Evolutionary conservation across 2,888 invertebrate genomes (phyloP), one percentile per base, ranked within the genome.

Genomic region (Plebejus melissa): DNA sequence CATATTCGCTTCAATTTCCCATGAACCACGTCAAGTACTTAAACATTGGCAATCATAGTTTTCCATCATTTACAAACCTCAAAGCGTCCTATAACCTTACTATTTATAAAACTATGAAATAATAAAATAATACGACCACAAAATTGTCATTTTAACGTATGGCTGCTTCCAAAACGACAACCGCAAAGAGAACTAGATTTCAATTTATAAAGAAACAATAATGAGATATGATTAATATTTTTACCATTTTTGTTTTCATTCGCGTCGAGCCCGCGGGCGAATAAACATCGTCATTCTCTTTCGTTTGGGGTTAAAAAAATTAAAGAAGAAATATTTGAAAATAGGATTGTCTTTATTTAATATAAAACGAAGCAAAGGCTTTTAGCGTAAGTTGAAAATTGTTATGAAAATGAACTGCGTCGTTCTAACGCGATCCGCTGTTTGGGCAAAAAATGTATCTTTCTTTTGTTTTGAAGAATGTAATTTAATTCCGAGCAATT

Each of bases 401-500:
- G 82, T 84, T 83, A 84, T 86, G 84, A 85, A 86, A 88, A 88
- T 86, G 86, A 88, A 87, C 85, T 87, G 84, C 85, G 85, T 83
- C 87, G 83, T 85, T 80, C 83, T 82, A 84, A 83, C 86, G 84
- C 84, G 88, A 87, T 88, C 86, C 85, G 83, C 84, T 80, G 84
- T 87, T 86, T 84, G 83, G 84, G 86, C 84, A 81, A 84, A 84
- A 86, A 87, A 87, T 89, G 89, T 87, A 86, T 87, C 87, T 88
- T 90, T 88, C 89, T 89, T 46, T 88, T 90, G 88, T 91, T 89
- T 88, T 90, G 89, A 91, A 90, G 89, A 90, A 88, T 91, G 86
- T 90, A 90, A 91, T 93, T 92, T 92, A 91, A 93, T 93, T 92
- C 90, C 83, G 81, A 85, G 89, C 91, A 93, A 92, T 93, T 90